phyloP scores from a whole-genome alignment of 2,113 vertebrate genomes.

The Pipa parva region DNA sequence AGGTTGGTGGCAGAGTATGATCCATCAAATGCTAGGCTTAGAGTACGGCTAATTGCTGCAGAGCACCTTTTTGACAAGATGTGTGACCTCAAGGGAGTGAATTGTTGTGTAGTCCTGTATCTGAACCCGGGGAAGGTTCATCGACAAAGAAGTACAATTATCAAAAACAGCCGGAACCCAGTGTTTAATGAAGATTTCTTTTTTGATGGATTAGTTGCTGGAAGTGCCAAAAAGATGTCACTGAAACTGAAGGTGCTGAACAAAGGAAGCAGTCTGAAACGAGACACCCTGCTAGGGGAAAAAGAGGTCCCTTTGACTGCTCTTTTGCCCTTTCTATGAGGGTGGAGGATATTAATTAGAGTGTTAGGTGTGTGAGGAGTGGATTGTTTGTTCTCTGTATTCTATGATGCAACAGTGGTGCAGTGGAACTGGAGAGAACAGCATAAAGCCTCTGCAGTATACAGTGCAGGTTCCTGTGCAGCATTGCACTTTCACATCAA shows the following conservation, averaged over 20 bases:
- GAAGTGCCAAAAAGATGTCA: conserved; percentile 79
- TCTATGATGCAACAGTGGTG: not conserved
- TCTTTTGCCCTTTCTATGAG: conserved; percentile 68
- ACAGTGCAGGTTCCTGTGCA: not conserved
- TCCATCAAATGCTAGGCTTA: conserved; percentile 74
- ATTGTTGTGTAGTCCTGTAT: conserved; percentile 91
- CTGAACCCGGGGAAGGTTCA: conserved; percentile 92
- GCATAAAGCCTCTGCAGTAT: no score
- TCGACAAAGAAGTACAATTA: conserved; percentile 92
- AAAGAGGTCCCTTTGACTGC: conserved; percentile 77
- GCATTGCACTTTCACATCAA: not conserved
- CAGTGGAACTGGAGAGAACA: not conserved
- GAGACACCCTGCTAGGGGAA: conserved; percentile 88
- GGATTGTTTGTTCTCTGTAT: not conserved
- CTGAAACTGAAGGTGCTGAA: conserved; percentile 96
- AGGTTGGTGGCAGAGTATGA: conserved; percentile 82
- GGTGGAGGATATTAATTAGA: not conserved
- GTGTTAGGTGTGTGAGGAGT: conserved; percentile 3
- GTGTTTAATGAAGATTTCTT: conserved; percentile 98
- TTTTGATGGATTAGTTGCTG: conserved; percentile 80
- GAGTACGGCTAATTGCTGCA: conserved; percentile 76
- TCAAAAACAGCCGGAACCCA: conserved; percentile 94
- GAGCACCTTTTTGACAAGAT: conserved; percentile 85
- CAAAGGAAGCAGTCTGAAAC: conserved; percentile 92
- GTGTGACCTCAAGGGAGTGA: conserved; percentile 82